Evolutionary conservation across 2,888 invertebrate genomes (phyloP), one percentile per base, ranked within the genome.

Genomic region (Hipparchia semele): DNA sequence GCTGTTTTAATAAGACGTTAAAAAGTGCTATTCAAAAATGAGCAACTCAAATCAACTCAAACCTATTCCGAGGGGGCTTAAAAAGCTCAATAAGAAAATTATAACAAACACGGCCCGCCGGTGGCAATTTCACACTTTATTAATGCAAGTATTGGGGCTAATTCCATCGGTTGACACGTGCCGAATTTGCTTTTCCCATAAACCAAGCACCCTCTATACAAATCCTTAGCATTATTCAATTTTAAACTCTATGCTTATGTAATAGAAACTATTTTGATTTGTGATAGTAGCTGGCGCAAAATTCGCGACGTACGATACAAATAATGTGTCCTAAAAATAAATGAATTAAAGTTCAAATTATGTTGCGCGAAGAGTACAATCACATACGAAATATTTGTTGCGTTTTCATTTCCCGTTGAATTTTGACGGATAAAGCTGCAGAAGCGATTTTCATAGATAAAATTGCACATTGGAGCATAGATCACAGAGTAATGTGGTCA

Each of bases 121-220:
- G 92, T 91, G 86, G 89, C 92, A 93, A 94, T 94, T 94, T 94
- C 93, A 94, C 94, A 94, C 94, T 94, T 93, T 93, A 94, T 94
- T 93, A 94, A 91, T 92, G 90, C 89, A 89, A 92, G 93, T 92
- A 94, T 94, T 93, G 93, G 84, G 82, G 88, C 91, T 92, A 92
- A 93, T 92, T 91, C 92, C 91, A 84, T 86, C 88, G 87, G 84
- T 87, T 86, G 92, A 89, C 93, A 93, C 93, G 94, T 91, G 93
- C 90, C 91, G 87, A 91, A 90, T 92, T 91, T 87, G 90, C 84
- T 86, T 85, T 93, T 93, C 91, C 87, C 92, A 93, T 91, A 93
- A 90, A 91, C 86, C 85, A 84, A 80, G 78, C 79, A 76, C 77
- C 85, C 82, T 88, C 90, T 87, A 86, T 83, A 73, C 72, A 33